Base-by-base conservation (phyloP, 1,140 invertebrate genomes). In the Sycobia sp. region DNA sequence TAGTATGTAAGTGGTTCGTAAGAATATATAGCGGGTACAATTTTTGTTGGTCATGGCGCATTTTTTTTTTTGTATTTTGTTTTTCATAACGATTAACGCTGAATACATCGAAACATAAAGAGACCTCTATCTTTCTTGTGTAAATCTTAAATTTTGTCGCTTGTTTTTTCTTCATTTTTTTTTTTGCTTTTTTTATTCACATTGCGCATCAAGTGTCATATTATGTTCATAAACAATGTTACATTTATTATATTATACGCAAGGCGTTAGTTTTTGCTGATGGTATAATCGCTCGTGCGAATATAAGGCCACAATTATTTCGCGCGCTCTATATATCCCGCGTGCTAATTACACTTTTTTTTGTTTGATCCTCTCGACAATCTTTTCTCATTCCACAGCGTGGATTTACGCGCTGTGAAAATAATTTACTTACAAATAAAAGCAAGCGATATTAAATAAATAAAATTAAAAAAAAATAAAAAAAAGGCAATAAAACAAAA, bases 1-100 rank as follows among this genome's bases (percentile, higher is more conserved):
- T 79, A 79, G 75, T 78, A 69, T 73, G 73, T 76, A 67, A 75
- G 72, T 76, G 69, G 69, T 69, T 78, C 67, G 70, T 75, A 74
- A 73, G 71, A 76, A 73, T 70, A 73, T 74, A 74, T 74, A 78
- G 73, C 74, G 71, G 68, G 64, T 76, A 71, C 73, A 72, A 74
- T 73, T 75, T n/a, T n/a, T 70, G 66, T 75, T 75, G 67, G 57
- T 73, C 69, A 67, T 72, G 69, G 70, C 57, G 65, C 60, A 62
- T 66, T 67, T n/a, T n/a, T 18, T 59, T 67, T 67, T 66, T 50
- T 32, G 5, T 32, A 32, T 59, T 70, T 70, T 54, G n/a, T n/a
- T n/a, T n/a, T n/a, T n/a, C n/a, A n/a, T 34, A 41, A 39, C n/a
- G 4, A 47, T 49, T 49, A 56, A 50, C 44, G 44, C 39, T 51